phyloP scores from a whole-genome alignment of 1,140 invertebrate species.

The fruit fly (Drosophila melanogaster) region DNA sequence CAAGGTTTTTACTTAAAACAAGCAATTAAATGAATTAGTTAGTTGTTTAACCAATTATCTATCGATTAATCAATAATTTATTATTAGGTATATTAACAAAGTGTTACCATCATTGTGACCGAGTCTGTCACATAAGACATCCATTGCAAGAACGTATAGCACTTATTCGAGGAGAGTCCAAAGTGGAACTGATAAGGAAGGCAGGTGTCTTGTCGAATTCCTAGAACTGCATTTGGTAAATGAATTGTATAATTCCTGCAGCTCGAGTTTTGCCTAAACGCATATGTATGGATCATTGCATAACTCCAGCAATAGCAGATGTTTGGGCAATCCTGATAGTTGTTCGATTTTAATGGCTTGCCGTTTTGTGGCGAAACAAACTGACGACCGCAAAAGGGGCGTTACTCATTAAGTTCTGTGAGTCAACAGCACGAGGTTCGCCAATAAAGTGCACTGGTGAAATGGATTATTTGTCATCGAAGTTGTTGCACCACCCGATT shows the following conservation, averaged over 20 bases:
- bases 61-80: neutral
- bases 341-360: neutral
- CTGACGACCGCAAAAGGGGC: neutral
- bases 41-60: neutral
- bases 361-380: neutral
- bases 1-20: too few relatives aligned
- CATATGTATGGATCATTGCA: too few relatives aligned
- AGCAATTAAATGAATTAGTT: too few relatives aligned
- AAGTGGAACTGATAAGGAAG: neutral
- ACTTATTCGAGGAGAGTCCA: neutral
- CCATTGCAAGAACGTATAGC: neutral
- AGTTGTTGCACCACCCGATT: neutral
- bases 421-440: neutral
- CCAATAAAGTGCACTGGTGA: neutral
- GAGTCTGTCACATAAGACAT: neutral
- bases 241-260: too few relatives aligned
- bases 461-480: slow-evolving; percentile 23
- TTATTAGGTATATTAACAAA: too few relatives aligned
- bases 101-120: neutral
- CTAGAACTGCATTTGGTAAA: neutral
- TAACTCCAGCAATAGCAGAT: neutral
- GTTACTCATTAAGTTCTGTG: slow-evolving; percentile 5
- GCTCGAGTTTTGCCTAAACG: too few relatives aligned
- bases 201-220: slow-evolving; percentile 2
- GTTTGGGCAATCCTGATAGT: neutral